These are phyloP conservation scores for Menidia menidia DNA, from an alignment of 2,797 vertebrate genomes.

Conservation along the genomic window DNA sequence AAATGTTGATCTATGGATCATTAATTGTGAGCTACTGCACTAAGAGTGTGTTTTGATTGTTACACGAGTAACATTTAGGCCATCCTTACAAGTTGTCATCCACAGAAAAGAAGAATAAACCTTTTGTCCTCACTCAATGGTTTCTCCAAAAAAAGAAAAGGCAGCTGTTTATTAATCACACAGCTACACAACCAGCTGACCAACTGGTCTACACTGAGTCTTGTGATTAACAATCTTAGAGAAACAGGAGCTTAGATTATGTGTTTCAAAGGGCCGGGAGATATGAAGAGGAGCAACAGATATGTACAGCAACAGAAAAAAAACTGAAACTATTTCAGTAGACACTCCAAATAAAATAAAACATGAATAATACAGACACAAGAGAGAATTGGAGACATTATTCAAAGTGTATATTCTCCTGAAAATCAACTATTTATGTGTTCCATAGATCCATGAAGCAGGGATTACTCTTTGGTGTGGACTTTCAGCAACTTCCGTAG, in stretches of 20 bases:
- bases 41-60: not conserved
- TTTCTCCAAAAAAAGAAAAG: too few species aligned
- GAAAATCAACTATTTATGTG: too few species aligned
- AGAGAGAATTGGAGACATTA: too few species aligned
- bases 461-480: not conserved
- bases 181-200: too few species aligned
- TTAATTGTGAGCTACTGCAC: constrained; percentile 2
- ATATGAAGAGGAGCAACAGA: not conserved
- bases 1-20: constrained; percentile 15
- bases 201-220: too few species aligned
- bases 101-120: not conserved
- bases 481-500: not conserved
- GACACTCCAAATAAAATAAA: too few species aligned
- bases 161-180: not conserved
- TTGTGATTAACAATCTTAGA: not conserved
- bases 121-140: not conserved
- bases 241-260: not conserved
- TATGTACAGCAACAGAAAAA: too few species aligned
- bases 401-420: too few species aligned
- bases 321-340: too few species aligned
- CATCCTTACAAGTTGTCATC: not conserved
- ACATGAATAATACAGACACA: too few species aligned
- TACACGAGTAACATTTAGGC: not conserved
- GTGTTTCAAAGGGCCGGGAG: not conserved
- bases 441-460: not conserved